phyloP scores from a whole-genome alignment of 2,797 vertebrate genomes.

The Epinephelus awoara region DNA sequence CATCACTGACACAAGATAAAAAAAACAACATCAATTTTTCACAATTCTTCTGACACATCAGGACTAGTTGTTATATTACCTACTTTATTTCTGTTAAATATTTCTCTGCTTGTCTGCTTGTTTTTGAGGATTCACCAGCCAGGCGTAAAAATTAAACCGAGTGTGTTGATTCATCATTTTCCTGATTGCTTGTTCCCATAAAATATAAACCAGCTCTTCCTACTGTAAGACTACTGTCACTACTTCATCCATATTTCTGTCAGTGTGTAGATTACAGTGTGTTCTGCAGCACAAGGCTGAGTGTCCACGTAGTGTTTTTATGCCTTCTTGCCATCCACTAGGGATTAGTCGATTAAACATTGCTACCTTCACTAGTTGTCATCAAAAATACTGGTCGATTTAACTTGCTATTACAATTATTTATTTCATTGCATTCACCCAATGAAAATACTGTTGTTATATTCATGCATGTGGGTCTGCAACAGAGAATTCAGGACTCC shows the following conservation, averaged over 20 bases:
- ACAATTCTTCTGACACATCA: neutral
- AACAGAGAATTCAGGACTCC: too few species aligned
- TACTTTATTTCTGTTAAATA: neutral
- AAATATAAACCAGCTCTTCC: neutral
- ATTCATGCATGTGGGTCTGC: too few species aligned
- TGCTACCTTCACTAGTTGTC: too few species aligned
- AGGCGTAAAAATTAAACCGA: neutral
- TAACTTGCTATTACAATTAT: too few species aligned
- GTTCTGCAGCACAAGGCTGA: neutral
- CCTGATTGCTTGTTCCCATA: neutral
- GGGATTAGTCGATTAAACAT: too few species aligned
- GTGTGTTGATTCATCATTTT: neutral
- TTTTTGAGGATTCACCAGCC: slow-evolving; percentile 8
- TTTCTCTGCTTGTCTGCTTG: neutral
- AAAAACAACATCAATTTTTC: neutral
- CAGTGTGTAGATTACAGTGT: neutral
- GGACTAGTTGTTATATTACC: neutral
- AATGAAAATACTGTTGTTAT: too few species aligned
- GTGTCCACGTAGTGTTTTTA: too few species aligned
- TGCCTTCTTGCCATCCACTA: too few species aligned
- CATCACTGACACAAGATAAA: slow-evolving; percentile 1
- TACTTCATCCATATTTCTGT: neutral
- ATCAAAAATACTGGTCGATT: too few species aligned
- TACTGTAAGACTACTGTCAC: neutral
- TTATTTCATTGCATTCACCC: too few species aligned